Evolutionary conservation across 2,113 vertebrate genomes (phyloP).

Genomic region (Podiceps cristatus): DNA sequence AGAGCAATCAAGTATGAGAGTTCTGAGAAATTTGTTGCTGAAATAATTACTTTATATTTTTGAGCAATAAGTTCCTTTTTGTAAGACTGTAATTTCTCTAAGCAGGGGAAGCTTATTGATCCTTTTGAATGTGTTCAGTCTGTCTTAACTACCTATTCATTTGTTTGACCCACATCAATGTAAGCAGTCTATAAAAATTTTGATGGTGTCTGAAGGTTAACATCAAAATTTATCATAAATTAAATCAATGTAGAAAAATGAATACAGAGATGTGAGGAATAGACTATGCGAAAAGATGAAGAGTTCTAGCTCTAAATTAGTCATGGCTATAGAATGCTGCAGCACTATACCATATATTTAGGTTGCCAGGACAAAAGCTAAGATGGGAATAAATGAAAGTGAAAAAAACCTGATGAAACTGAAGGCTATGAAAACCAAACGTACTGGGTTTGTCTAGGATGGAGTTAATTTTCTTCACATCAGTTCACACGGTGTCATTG

Average conservation of each 20-base stretch:
- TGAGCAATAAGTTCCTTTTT: not conserved
- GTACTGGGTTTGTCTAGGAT: not conserved
- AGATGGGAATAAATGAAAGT: not conserved
- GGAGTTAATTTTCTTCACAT: not conserved
- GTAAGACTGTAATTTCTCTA: not conserved
- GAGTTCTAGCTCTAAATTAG: not conserved
- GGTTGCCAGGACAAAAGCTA: not conserved
- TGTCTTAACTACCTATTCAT: not conserved
- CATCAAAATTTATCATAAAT: not conserved
- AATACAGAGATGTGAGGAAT: not conserved
- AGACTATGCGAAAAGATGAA: not conserved
- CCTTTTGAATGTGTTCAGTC: not conserved
- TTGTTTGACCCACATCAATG: not conserved
- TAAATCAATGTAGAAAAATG: not conserved
- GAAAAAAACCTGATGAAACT: not conserved
- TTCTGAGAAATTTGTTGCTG: not conserved
- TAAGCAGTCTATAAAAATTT: not conserved
- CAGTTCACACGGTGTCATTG: not conserved
- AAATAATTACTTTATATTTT: slow-evolving; percentile 20
- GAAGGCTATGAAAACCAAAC: not conserved
- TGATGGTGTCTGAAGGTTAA: not conserved
- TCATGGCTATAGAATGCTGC: not conserved
- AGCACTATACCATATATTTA: not conserved
- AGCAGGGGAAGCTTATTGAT: not conserved
- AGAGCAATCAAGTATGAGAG: not conserved